phyloP scores from a whole-genome alignment of 1,140 invertebrate species.

The Drosophila funebris region DNA sequence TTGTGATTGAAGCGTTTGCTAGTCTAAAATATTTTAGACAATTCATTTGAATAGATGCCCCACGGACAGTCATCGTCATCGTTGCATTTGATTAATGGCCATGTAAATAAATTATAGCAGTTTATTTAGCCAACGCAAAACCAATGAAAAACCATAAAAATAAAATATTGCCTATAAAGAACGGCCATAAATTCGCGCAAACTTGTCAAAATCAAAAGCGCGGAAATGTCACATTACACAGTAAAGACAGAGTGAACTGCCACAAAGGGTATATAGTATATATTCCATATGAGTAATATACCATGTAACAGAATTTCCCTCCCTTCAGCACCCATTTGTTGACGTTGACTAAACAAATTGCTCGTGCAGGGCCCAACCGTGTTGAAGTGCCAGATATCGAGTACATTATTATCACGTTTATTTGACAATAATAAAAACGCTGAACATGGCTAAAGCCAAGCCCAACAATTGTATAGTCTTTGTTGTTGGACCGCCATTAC shows the following conservation, averaged over 20 bases:
- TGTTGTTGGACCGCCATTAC: constrained; percentile 43
- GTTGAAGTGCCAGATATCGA: constrained; percentile 23
- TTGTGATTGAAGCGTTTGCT: neutral
- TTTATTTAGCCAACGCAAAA: constrained; percentile 55
- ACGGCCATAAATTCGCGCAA: constrained; percentile 55
- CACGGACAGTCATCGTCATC: constrained; percentile 40
- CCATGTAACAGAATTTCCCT: neutral
- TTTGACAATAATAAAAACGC: constrained; percentile 39
- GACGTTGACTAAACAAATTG: constrained; percentile 28
- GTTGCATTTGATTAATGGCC: constrained; percentile 65
- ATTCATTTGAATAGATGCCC: constrained; percentile 30
- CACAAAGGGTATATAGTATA: neutral
- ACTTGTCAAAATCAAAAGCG: constrained; percentile 65
- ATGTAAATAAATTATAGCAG: constrained; percentile 63
- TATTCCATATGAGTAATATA: neutral
- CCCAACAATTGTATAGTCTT: constrained; percentile 11
- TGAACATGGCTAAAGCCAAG: constrained; percentile 22
- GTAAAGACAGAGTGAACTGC: neutral
- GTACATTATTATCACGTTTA: constrained; percentile 48
- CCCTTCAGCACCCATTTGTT: neutral
- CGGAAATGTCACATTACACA: constrained; percentile 66
- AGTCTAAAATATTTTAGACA: constrained; percentile 16
- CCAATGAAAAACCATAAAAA: constrained; percentile 34
- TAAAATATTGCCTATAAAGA: constrained; percentile 52
- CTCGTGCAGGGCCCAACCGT: constrained; percentile 16